Percentiles rank a stretch among this genome's conserved stretches.
Evolutionary conservation across 2,113 vertebrate genomes (phyloP).

Genomic region (Suncus etruscus): DNA sequence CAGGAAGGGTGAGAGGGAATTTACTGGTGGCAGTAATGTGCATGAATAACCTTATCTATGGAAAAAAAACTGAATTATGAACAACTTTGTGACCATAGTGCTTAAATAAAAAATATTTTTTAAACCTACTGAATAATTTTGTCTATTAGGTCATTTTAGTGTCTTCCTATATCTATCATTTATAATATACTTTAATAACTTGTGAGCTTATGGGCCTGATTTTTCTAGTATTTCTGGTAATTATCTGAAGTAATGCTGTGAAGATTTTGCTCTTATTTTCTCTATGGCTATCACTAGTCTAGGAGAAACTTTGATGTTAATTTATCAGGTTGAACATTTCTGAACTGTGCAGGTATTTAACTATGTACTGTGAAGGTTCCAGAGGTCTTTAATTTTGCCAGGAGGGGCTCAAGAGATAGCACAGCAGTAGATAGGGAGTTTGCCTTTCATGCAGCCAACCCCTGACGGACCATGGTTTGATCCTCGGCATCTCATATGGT

Average conservation of each 20-base stretch:
- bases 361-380: not conserved
- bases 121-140: constrained; percentile 24
- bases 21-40: too few species aligned
- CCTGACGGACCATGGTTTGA: too few species aligned
- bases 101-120: not conserved
- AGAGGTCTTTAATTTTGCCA: constrained; percentile 3
- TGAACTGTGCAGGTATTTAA: not conserved
- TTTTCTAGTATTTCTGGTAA: not conserved
- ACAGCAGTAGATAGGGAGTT: too few species aligned
- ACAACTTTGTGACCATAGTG: too few species aligned
- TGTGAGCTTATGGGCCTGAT: not conserved
- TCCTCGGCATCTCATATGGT: too few species aligned
- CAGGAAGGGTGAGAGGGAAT: too few species aligned
- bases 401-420: too few species aligned
- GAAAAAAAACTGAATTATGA: too few species aligned
- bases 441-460: too few species aligned
- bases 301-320: not conserved
- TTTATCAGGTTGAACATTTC: constrained; percentile 15
- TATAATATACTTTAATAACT: not conserved
- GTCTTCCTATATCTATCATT: not conserved
- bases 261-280: not conserved
- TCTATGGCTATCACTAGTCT: not conserved
- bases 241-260: not conserved
- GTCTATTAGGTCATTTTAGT: not conserved
- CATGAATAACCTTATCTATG: too few species aligned